These are phyloP conservation scores for Solea senegalensis DNA, from an alignment of 2,113 vertebrate genomes.

Conservation along the genomic window DNA sequence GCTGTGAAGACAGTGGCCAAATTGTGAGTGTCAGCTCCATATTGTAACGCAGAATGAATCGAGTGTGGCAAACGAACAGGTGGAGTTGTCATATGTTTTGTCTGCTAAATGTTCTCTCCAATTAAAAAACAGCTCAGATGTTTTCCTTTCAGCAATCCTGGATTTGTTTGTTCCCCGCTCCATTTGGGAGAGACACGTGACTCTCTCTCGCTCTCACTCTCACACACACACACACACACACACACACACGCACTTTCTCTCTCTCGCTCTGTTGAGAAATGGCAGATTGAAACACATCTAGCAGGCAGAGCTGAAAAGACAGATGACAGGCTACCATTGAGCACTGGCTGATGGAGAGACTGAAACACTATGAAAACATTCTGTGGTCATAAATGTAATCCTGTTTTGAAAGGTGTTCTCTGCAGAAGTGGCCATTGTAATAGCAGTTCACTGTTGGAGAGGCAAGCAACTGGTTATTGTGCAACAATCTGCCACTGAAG, in stretches of 20 bases:
- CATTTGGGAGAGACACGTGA: constrained; percentile 43
- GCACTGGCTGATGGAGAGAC: constrained; percentile 25
- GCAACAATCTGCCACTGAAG: constrained; percentile 50
- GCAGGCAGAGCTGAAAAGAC: constrained; percentile 35
- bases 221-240: too few species aligned
- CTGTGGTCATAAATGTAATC: background rate
- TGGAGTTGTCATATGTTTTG: constrained; percentile 70
- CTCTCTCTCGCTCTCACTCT: constrained; percentile 2
- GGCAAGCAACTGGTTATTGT: constrained; percentile 26
- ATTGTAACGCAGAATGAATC: constrained; percentile 40
- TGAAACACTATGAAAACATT: constrained; percentile 24
- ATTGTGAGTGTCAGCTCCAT: constrained; percentile 60
- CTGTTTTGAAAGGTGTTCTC: constrained; percentile 23
- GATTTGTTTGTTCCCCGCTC: constrained; percentile 24
- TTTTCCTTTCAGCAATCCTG: constrained; percentile 34
- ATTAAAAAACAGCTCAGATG: constrained; percentile 66
- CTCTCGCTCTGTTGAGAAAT: constrained; percentile 42
- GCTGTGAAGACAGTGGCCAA: constrained; percentile 57
- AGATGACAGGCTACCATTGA: constrained; percentile 33
- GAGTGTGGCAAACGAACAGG: constrained; percentile 69
- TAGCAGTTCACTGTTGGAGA: constrained; percentile 34
- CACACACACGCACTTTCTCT: constrained; percentile 6
- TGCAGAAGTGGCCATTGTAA: constrained; percentile 20
- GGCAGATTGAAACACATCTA: constrained; percentile 48
- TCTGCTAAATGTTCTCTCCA: constrained; percentile 67